phyloP scores from a whole-genome alignment of 2,888 invertebrate genomes.

The Thalpophila matura region DNA sequence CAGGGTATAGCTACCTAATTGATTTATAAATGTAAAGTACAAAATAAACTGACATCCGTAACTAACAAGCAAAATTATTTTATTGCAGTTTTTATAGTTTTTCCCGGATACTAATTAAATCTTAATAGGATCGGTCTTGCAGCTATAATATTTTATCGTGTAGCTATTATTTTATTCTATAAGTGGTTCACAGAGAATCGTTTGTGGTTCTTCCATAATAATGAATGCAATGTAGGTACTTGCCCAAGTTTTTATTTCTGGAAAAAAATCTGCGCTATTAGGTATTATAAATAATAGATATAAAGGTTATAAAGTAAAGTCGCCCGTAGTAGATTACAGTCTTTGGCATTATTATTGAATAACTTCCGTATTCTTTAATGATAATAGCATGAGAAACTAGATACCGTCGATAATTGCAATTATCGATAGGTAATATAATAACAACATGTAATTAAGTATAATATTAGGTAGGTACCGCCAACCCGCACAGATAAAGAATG shows the following conservation, averaged over 20 bases:
- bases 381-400: neutral
- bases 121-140: neutral
- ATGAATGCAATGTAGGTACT: neutral
- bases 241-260: conserved; percentile 18
- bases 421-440: neutral
- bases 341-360: neutral
- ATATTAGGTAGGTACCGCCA: too few species aligned
- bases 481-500: too few species aligned
- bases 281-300: neutral
- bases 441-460: too few species aligned
- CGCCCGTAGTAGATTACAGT: neutral
- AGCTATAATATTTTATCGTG: conserved; percentile 7
- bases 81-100: conserved; percentile 20
- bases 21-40: conserved; percentile 5
- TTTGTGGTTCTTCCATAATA: neutral
- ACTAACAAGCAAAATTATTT: conserved; percentile 25
- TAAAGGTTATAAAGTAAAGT: conserved; percentile 2
- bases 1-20: neutral
- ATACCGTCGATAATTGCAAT: neutral
- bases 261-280: neutral
- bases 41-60: conserved; percentile 12
- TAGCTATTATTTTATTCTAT: conserved; percentile 19
- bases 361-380: conserved; percentile 3
- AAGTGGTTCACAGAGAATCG: neutral
- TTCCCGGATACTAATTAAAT: conserved; percentile 15